Evolutionary conservation across 1,140 invertebrate species (phyloP).

Genomic region (Gonatopus flavifemur): DNA sequence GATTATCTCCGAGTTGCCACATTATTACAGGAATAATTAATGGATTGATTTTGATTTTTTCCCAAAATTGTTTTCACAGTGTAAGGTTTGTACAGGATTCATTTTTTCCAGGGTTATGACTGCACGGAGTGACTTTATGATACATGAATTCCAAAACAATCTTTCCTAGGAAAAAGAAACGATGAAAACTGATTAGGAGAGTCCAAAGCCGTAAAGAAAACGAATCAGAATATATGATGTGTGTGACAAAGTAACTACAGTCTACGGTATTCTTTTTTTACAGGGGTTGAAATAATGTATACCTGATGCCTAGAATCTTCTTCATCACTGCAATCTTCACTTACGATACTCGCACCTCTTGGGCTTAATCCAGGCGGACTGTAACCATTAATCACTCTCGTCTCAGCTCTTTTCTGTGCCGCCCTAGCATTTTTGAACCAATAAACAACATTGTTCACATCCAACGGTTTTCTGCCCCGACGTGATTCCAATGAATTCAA

Average conservation of each 20-base stretch:
- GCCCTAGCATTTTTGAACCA: conserved; percentile 99
- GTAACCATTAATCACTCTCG: conserved; percentile 61
- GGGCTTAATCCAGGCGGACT: conserved; percentile 55
- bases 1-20: too few relatives aligned
- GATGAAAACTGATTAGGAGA: conserved; percentile 1
- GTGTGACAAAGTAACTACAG: too few relatives aligned
- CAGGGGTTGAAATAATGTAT: neutral
- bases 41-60: too few relatives aligned
- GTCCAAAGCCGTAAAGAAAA: neutral
- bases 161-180: neutral
- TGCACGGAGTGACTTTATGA: too few relatives aligned
- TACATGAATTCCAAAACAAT: too few relatives aligned
- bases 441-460: conserved; percentile 97
- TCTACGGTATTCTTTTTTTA: too few relatives aligned
- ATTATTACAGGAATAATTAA: too few relatives aligned
- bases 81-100: too few relatives aligned
- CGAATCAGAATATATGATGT: too few relatives aligned
- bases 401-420: conserved; percentile 86
- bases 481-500: conserved; percentile 90
- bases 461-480: conserved; percentile 87
- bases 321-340: conserved; percentile 55
- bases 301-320: conserved; percentile 55
- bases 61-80: too few relatives aligned
- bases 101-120: too few relatives aligned
- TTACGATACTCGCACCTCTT: conserved; percentile 52